Evolutionary conservation across 2,888 invertebrate species (phyloP), one percentile per base, ranked within the genome.

Genomic region (Nomada goodeniana): DNA sequence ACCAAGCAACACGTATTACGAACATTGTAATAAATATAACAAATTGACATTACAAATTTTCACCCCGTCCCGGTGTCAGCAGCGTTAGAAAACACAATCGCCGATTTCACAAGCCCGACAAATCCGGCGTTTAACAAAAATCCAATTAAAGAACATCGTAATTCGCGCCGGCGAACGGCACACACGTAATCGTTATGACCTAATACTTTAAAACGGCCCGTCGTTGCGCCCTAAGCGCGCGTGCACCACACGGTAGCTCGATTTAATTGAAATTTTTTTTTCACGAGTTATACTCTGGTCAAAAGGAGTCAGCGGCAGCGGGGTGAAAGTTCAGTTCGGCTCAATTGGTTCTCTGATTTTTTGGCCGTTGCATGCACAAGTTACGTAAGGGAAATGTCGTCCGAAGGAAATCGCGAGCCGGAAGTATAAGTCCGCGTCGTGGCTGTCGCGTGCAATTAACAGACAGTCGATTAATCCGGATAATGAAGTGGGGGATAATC

Each of bases 401-500:
- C 7, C 36, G 36, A 36, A 36, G 7, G 36, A 36, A 36, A 36
- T 36, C 36, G 36, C 36, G 36, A 36, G 36, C 36, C 36, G 36
- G 36, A 36, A 44, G n/a, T 53, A 72, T 23, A 13, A 15, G 23
- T 44, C 20, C 10, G 4, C 11, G 7, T 13, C 11, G 20, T 20
- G 9, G 13, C 10, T 10, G 65, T 74, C 70, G 64, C 50, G 60
- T 71, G 68, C 72, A 76, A 87, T 82, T 85, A 57, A 50, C 76
- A 26, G 57, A 59, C 59, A 50, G 44, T 50, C 70, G 76, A 72
- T 87, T 87, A 85, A 82, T 76, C 44, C 68, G 63, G 55, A 50
- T 80, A 82, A 87, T 82, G 82, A 84, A 87, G 72, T 26, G 79
- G 82, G 76, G 82, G 78, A 76, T 87, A 87, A 87, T 75, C 76